Conservation (phyloP, 2,888 invertebrate species). For the Ornithoptera alexandrae region DNA sequence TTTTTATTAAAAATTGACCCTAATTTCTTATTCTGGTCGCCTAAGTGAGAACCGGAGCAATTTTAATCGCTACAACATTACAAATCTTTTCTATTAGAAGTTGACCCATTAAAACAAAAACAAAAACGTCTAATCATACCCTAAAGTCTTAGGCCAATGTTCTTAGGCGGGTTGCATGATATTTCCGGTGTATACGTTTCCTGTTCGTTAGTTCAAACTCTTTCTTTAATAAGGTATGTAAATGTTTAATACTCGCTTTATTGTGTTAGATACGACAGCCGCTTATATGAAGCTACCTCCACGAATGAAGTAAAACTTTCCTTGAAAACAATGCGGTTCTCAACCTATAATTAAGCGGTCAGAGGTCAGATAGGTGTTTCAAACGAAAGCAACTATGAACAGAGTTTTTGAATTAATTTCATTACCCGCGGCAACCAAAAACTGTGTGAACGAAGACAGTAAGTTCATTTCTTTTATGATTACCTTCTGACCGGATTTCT, state of each 20-base stretch:
- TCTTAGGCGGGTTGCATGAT: not conserved
- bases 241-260: slow-evolving; percentile 4
- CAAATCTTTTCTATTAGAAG: not conserved
- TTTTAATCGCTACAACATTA: slow-evolving; percentile 18
- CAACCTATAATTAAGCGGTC: slow-evolving; percentile 34
- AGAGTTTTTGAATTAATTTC: slow-evolving; percentile 39
- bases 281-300: slow-evolving; percentile 31
- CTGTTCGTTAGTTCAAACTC: not conserved
- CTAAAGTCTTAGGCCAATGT: slow-evolving; percentile 1
- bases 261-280: slow-evolving; percentile 16
- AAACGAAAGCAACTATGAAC: slow-evolving; percentile 36
- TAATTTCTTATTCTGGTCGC: slow-evolving; percentile 5
- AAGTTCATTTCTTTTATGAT: slow-evolving; percentile 16
- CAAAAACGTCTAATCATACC: not conserved
- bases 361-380: slow-evolving; percentile 41
- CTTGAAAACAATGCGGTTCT: slow-evolving; percentile 44
- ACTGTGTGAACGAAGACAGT: not conserved
- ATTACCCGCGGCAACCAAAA: slow-evolving; percentile 39
- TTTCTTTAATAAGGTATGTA: slow-evolving; percentile 16
- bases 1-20: slow-evolving; percentile 13
- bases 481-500: slow-evolving; percentile 15
- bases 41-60: slow-evolving; percentile 13
- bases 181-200: slow-evolving; percentile 6
- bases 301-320: slow-evolving; percentile 53
- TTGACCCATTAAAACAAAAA: slow-evolving; percentile 10